phyloP scores from a whole-genome alignment of 2,888 invertebrate species.

The Lasioglossum villosulum region DNA sequence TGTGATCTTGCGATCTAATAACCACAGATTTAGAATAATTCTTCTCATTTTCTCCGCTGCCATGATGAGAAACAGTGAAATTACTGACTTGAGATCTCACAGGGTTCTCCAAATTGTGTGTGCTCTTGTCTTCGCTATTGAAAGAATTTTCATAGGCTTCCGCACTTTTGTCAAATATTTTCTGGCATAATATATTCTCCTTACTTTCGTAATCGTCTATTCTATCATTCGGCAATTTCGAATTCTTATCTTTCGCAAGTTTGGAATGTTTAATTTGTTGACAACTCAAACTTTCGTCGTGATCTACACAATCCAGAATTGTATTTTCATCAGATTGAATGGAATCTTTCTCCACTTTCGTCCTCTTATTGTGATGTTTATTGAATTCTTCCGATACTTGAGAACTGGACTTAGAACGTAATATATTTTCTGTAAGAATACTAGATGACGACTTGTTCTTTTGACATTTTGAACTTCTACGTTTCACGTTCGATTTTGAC shows the following conservation, averaged over 20 bases:
- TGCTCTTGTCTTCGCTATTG: slow-evolving; percentile 28
- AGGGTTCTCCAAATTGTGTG: slow-evolving; percentile 76
- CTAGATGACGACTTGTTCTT: slow-evolving; percentile 74
- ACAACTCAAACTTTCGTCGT: slow-evolving; percentile 79
- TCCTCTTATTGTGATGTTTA: slow-evolving; percentile 77
- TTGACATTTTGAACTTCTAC: slow-evolving; percentile 77
- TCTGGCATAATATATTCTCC: slow-evolving; percentile 65
- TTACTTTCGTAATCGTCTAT: slow-evolving; percentile 75
- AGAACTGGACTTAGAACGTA: slow-evolving; percentile 71
- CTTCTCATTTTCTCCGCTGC: slow-evolving; percentile 81
- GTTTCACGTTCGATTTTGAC: slow-evolving; percentile 76
- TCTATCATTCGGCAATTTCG: slow-evolving; percentile 76
- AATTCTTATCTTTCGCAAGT: slow-evolving; percentile 77
- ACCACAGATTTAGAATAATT: slow-evolving; percentile 81
- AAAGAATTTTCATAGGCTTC: slow-evolving; percentile 48
- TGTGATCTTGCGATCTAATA: slow-evolving; percentile 78
- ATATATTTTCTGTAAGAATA: slow-evolving; percentile 72
- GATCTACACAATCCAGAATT: slow-evolving; percentile 74
- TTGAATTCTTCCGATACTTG: slow-evolving; percentile 72
- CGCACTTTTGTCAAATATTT: slow-evolving; percentile 66
- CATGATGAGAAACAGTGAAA: slow-evolving; percentile 81
- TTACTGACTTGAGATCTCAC: slow-evolving; percentile 81
- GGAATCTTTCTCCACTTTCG: slow-evolving; percentile 74
- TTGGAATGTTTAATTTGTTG: slow-evolving; percentile 79
- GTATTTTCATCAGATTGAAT: slow-evolving; percentile 49